Evolutionary conservation across 2,113 vertebrate genomes (phyloP), one percentile per base, ranked within the genome.

Genomic region (Sinosuthora webbiana): DNA sequence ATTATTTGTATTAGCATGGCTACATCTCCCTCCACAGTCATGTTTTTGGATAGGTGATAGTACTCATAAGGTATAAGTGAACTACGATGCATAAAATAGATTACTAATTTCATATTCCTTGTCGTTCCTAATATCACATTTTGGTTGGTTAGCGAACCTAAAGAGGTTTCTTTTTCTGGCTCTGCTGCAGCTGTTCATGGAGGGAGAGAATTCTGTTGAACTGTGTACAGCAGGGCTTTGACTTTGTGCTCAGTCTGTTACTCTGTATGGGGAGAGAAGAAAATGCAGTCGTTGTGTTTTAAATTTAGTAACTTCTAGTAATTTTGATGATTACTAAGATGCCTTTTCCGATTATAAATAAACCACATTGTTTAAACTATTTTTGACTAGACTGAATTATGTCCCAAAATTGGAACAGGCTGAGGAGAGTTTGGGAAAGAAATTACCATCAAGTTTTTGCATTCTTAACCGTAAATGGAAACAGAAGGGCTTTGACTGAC

Each of bases 381-480:
- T 94, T 96, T 95, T 93, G 62, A 93, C 93, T 92, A 83, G 86
- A 90, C 90, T 89, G 73, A 96, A 84, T 92, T 95, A 90, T 79
- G 65, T 81, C 90, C 73, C 69, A 16, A 79, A 96, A 95, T 95
- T 94, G 92, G 92, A 97, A 94, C 88, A 96, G 80, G 69, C 88
- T 96, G 92, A 92, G 53, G 49, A 83, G 89, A 92, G 67, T 94
- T 94, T 94, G 92, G 93, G 92, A 95, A 95, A 93, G 85, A 96
- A 97, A 95, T 95, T 88, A 78, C 10, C 18, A 52, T 90, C 79
- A 83, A 70, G 64, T 65, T 94, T 95, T 93, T 81, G 60, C 88
- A 90, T 97, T 96, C 92, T 96, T 96, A 96, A 95, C 90, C 33
- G 3, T 97, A 97, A 96, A 95, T 96, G 95, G 95, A 94, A 97